Base-by-base conservation (phyloP, 2,113 vertebrate genomes). In the Siniperca chuatsi region DNA sequence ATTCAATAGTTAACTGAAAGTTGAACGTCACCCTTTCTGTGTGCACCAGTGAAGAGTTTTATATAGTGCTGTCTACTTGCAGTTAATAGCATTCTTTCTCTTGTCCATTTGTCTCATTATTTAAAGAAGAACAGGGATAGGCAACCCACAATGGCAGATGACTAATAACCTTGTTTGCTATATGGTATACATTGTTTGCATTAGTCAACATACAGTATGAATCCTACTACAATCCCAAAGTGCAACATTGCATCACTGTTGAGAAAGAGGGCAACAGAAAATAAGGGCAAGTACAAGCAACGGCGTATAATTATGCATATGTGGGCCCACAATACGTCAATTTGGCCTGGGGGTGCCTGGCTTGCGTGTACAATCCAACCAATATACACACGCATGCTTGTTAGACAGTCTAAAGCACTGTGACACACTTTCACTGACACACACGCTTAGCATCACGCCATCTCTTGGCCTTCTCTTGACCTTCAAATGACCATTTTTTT, bases 401-500 rank as follows among this genome's bases (percentile, higher is more conserved):
- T 90, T 69, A 70, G 69, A 65, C 29, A 29, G 78, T 73, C 70
- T 85, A 65, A 81, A 79, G 20, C 15, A 1, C 62, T 79, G 78
- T 85, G 86, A 91, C 90, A 90, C 82, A 61, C 16, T 85, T 81
- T 89, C 79, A 64, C 70, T 89, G 84, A 91, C 89, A 86, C 80
- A 87, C 71, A 85, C 44, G n/a, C 52, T 85, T 6, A 90, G 29
- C 29, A 84, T 92, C 90, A 94, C 54, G 46, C 66, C 20, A 87
- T 70, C 70, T 44, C 25, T 81, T 78, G n/a, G n/a, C n/a, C n/a
- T n/a, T n/a, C n/a, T n/a, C n/a, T n/a, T n/a, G n/a, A 77, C 79
- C 68, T 91, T 70, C 37, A 85, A 76, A 84, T 82, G 40, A 80
- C 71, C 33, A 37, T 79, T 78, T 60, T 46, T 44, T 44, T 23